Conservation (phyloP, 2,113 vertebrate species). For the Talpa occidentalis region DNA sequence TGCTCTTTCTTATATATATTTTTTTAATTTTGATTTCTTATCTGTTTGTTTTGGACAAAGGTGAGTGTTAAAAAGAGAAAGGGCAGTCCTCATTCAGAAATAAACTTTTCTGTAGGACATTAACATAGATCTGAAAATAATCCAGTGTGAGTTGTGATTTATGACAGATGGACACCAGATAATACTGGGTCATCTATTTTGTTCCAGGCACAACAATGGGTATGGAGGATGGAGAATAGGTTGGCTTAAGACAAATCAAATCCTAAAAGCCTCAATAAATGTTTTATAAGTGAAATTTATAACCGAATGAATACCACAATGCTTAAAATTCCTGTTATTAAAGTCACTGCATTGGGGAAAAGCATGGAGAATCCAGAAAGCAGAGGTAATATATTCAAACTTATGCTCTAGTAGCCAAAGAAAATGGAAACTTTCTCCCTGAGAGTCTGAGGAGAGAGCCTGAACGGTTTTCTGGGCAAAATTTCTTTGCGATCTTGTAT, state of each 20-base stretch:
- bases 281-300: constrained; percentile 75
- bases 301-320: constrained; percentile 61
- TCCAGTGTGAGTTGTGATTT: constrained; percentile 66
- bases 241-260: constrained; percentile 77
- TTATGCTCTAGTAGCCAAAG: constrained; percentile 55
- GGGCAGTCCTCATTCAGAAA: not conserved
- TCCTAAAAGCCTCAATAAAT: constrained; percentile 72
- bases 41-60: not conserved
- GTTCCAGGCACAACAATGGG: constrained; percentile 55
- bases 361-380: constrained; percentile 40
- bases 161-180: constrained; percentile 65
- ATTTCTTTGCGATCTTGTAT: constrained; percentile 49
- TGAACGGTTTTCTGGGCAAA: constrained; percentile 48
- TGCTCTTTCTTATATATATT: not conserved
- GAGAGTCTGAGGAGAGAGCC: constrained; percentile 34
- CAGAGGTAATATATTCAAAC: constrained; percentile 53
- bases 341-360: constrained; percentile 53
- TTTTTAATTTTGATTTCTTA: not conserved
- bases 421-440: constrained; percentile 58
- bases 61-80: not conserved
- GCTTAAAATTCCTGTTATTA: constrained; percentile 65
- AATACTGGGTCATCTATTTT: constrained; percentile 72
- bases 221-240: constrained; percentile 43
- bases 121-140: constrained; percentile 52
- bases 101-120: not conserved